Evolutionary conservation across 2,888 invertebrate species (phyloP), one percentile per base, ranked within the genome.

Genomic region (Mythimna impura): DNA sequence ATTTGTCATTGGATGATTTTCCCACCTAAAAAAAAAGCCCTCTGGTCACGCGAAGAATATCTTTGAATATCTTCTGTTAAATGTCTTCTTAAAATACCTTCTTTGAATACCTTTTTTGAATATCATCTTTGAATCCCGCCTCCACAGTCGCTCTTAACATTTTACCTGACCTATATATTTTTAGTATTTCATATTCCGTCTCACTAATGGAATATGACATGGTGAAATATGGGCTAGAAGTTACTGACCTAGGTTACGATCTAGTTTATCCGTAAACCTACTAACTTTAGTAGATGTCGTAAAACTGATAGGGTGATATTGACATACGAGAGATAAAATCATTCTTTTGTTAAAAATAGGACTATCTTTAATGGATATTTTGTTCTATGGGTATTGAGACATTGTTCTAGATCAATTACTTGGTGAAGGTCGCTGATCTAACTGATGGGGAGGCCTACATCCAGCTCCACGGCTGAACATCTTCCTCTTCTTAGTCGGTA

Each of bases 261-360:
- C 55, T 52, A 9, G 40, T 64, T 55, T 22, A 36, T 61, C 36
- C 62, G 14, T 3, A 9, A 43, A 61, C 8, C 25, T 47, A 30
- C 34, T 47, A 55, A 55, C 50, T 52, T 66, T 6, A 52, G 20
- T 71, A 40, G 25, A 55, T 25, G 57, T 62, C 50, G 9, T 71
- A 50, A 71, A 76, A 66, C 30, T 54, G 36, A 64, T 66, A 25
- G 12, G 17, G 3, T 17, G 14, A 22, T 36, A 55, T 55, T 55
- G 14, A 55, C 61, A 55, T 66, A 54, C n/a, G 12, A 30, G 30
- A n/a, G 50, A 73, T 57, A 61, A 66, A 55, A 67, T 30, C 14
- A 20, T 55, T 17, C 4, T 54, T 61, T 54, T 67, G 1, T 40
- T 6, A 20, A 30, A 50, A 17, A 14, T 34, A 60, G 52, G 17